Evolutionary conservation across 2,113 vertebrate genomes (phyloP), one percentile per base, ranked within the genome.

Genomic region (Austrofundulus limnaeus): DNA sequence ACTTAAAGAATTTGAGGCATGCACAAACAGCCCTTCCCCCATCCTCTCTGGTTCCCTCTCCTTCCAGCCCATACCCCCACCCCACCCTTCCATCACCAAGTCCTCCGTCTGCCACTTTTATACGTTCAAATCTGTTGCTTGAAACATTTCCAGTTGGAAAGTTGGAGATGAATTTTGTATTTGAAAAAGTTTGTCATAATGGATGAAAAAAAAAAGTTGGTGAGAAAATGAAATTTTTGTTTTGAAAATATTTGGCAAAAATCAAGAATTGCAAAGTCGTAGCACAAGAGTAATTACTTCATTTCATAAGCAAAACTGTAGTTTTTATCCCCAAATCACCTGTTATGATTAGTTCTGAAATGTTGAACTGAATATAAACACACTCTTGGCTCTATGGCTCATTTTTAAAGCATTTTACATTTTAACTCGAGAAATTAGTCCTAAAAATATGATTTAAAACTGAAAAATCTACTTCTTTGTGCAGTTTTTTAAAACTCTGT

Each of bases 21-120:
- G 88, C 84, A 75, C 87, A 87, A 89, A 90, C 87, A 90, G 83
- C 88, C 90, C 88, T 77, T 86, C 89, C 89, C 89, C 88, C 89
- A 81, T 87, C 83, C 62, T 72, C 73, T 77, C 14, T 15, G 53
- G 61, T 62, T 69, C 51, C 21, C 39, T 42, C 70, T 57, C 70
- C 70, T 9, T 10, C 31, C 31, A 34, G 25, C 25, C 7, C 9
- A 34, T 34, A 5, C 8, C 31, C 31, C 9, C 76, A 70, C 70
- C 70, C 71, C 72, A 59, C 65, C 70, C 70, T 83, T 78, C 80
- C 80, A 80, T 87, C 85, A 75, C 57, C 72, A 60, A 48, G 25
- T 71, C 63, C 61, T 71, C 67, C 61, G 62, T 80, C 75, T 76
- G 63, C 77, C 70, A 75, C 62, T 70, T 83, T 75, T 10, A 10